Conservation (phyloP, 64 coral and sea anemone species). For the Montipora efflorescens region DNA sequence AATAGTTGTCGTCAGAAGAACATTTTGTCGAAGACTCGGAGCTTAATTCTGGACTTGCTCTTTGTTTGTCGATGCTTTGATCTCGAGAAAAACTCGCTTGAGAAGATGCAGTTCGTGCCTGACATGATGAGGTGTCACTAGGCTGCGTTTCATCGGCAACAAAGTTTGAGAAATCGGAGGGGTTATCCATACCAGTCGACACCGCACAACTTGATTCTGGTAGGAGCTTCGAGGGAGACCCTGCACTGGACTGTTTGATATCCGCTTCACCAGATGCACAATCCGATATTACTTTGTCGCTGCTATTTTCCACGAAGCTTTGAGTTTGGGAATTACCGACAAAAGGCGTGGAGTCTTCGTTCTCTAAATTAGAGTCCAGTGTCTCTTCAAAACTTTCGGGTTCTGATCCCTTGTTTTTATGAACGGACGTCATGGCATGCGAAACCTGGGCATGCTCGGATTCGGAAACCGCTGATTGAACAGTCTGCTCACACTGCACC, state of each 20-base stretch:
- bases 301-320: background rate
- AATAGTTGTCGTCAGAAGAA: background rate
- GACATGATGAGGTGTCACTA: background rate
- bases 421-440: background rate
- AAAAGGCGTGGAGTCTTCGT: background rate
- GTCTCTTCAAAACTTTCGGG: background rate
- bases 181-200: background rate
- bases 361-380: background rate
- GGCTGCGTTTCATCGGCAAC: background rate
- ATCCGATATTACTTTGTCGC: background rate
- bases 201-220: background rate
- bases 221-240: background rate
- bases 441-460: background rate
- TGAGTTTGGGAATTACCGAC: background rate
- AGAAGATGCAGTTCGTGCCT: background rate
- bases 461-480: background rate
- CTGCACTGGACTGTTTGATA: background rate
- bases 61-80: background rate
- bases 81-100: background rate
- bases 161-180: background rate
- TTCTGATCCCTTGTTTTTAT: background rate
- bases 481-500: background rate
- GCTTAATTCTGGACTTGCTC: background rate
- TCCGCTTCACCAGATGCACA: background rate
- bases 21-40: background rate